Percentiles rank a stretch among this genome's conserved stretches.
phyloP scores from a whole-genome alignment of 2,888 invertebrate genomes.

The Sesamia inferens region DNA sequence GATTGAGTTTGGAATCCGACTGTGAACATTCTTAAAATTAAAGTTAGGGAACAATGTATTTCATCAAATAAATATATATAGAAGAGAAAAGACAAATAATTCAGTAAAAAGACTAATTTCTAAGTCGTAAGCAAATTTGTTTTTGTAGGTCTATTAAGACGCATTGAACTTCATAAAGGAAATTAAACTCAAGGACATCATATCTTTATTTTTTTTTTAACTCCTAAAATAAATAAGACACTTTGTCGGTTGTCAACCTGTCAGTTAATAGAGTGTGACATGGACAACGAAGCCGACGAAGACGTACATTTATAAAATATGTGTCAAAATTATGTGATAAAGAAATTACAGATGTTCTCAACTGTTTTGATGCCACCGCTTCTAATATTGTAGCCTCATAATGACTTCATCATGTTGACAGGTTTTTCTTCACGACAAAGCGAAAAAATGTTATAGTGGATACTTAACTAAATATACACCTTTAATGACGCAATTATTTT shows the following conservation, averaged over 20 bases:
- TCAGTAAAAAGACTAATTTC: not conserved
- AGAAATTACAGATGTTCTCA: conserved; percentile 59
- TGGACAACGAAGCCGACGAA: conserved; percentile 31
- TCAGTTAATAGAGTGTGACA: conserved; percentile 60
- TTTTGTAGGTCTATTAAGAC: no score
- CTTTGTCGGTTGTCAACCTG: conserved; percentile 58
- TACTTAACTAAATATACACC: conserved; percentile 59
- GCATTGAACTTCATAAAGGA: conserved; percentile 4
- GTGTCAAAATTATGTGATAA: conserved; percentile 58
- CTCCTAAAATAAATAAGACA: conserved; percentile 37
- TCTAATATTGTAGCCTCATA: conserved; percentile 45
- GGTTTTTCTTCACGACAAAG: conserved; percentile 54
- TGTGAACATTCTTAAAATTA: no score
- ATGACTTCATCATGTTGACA: conserved; percentile 59
- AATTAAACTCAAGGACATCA: no score
- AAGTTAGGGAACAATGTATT: no score
- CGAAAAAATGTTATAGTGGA: conserved; percentile 46
- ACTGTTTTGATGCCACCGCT: conserved; percentile 42
- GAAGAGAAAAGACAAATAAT: no score
- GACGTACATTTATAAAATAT: conserved; percentile 45
- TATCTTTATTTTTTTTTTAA: conserved; percentile 18
- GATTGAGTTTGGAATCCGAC: no score
- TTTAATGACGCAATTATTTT: conserved; percentile 39
- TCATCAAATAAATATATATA: no score
- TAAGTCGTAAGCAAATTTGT: not conserved